These are phyloP conservation scores for Drosophila aff. DNA, from an alignment of 1,140 invertebrate species.

Conservation along the genomic window DNA sequence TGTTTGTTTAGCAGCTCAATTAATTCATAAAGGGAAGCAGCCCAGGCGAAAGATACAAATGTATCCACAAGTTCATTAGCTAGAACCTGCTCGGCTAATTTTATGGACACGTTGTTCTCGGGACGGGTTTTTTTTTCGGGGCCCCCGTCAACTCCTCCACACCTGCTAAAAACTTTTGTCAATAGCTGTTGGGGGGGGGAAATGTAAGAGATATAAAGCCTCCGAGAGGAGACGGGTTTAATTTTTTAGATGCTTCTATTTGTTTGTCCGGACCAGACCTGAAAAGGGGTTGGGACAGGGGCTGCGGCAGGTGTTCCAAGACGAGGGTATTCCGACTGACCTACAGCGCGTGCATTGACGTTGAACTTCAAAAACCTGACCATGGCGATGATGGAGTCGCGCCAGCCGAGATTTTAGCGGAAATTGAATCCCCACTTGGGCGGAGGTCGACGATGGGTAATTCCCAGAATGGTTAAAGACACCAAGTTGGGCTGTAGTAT, in stretches of 20 bases:
- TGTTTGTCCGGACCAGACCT: slow-evolving; percentile 7
- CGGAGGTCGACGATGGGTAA: slow-evolving; percentile 8
- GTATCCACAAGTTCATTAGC: slow-evolving; percentile 29
- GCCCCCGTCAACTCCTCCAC: neutral
- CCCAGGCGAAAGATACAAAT: slow-evolving; percentile 14
- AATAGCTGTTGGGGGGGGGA: slow-evolving; percentile 31
- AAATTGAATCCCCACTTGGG: slow-evolving; percentile 23
- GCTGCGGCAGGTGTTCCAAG: slow-evolving; percentile 1
- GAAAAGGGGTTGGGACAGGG: neutral
- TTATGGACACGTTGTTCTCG: slow-evolving; percentile 51
- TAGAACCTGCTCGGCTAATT: slow-evolving; percentile 38
- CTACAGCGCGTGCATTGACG: slow-evolving; percentile 77
- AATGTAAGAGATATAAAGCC: slow-evolving; percentile 22
- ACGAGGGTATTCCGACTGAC: slow-evolving; percentile 34
- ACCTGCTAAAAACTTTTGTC: slow-evolving; percentile 61
- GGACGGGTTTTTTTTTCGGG: slow-evolving; percentile 7
- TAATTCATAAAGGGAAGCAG: slow-evolving; percentile 44
- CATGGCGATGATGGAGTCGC: slow-evolving; percentile 25
- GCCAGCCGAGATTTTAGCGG: slow-evolving; percentile 6
- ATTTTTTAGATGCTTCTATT: neutral
- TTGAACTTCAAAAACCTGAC: slow-evolving; percentile 42
- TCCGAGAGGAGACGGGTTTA: slow-evolving; percentile 13
- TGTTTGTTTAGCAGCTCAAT: slow-evolving; percentile 36
- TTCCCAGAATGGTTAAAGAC: slow-evolving; percentile 12
- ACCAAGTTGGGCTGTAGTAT: neutral